A percentile compares a stretch with the other conserved stretches of the same genome.
These are phyloP conservation scores for Melieria crassipennis DNA, from an alignment of 2,888 invertebrate genomes.

Conservation along the genomic window DNA sequence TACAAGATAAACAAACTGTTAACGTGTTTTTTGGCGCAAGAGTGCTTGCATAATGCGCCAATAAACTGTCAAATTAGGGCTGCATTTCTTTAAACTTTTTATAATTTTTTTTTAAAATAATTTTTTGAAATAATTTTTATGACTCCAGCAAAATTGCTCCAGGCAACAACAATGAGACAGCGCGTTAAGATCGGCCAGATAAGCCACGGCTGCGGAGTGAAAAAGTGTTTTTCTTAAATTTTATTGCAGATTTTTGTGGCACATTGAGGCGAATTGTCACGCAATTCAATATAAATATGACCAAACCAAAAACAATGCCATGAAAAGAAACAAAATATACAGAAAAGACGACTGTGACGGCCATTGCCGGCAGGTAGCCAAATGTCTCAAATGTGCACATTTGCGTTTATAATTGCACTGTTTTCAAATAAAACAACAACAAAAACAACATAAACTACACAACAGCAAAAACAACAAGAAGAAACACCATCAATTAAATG, in stretches of 20 bases:
- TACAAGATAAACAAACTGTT: no score
- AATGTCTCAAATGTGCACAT: not conserved
- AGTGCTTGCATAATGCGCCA: no score
- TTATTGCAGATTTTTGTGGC: not conserved
- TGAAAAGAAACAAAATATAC: not conserved
- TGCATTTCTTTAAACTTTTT: no score
- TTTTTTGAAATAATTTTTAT: no score
- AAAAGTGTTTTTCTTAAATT: not conserved
- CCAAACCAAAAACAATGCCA: not conserved
- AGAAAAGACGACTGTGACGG: not conserved
- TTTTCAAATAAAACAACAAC: no score
- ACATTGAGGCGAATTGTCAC: slow-evolving; percentile 14
- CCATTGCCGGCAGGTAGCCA: not conserved
- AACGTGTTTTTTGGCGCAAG: no score
- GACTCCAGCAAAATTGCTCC: no score
- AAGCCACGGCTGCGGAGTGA: not conserved
- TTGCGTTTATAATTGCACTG: not conserved
- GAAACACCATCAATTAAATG: slow-evolving; percentile 25
- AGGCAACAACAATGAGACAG: no score
- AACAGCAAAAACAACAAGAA: not conserved
- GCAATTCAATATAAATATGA: not conserved
- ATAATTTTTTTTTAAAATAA: no score
- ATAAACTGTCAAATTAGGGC: no score
- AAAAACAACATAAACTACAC: no score
- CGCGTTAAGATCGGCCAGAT: no score